Evolutionary conservation across 2,888 invertebrate species (phyloP), one percentile per base, ranked within the genome.

Genomic region (Monoplex corrugatus): DNA sequence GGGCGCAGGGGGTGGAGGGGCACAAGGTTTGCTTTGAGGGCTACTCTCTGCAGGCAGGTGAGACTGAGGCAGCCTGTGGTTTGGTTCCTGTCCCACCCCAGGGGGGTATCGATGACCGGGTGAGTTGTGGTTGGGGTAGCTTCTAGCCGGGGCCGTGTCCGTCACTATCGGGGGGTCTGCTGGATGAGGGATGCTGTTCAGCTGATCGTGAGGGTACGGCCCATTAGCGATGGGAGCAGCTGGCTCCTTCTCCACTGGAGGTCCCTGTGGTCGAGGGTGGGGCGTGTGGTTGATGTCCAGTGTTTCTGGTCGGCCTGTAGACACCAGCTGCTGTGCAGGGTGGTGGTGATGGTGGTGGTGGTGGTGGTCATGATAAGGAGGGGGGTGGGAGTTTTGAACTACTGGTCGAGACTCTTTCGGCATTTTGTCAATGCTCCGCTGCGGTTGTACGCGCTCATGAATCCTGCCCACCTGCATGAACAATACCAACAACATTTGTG

Each of bases 11-110:
- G 90, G 96, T 5, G 96, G 96, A 87, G 98, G 98, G 57, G 19
- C 98, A 90, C 98, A 97, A 86, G 98, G 98, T 91, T 98, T 97
- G 50, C 95, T 94, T 45, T 92, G 92, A 50, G 94, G 93, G 88
- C 90, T 92, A 57, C 89, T 63, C 87, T 86, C 38, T 84, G 23
- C 23, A n/a, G 13, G 43, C 45, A 63, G 63, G 13, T 85, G 38
- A 28, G 57, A n/a, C 32, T 86, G 28, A 32, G 43, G 78, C 50
- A 3, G 80, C n/a, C n/a, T 19, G 32, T 6, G 43, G 88, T 16
- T 35, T 63, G 1, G 63, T 1, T 86, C 72, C 3, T 38, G 88
- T 32, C 57, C 50, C 10, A 35, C 75, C n/a, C n/a, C n/a, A n/a
- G n/a, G n/a, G n/a, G n/a, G n/a, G 75, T 75, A 75, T 35, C 75